Base-by-base conservation (phyloP, 2,888 invertebrate species). In the Hypena proboscidalis region DNA sequence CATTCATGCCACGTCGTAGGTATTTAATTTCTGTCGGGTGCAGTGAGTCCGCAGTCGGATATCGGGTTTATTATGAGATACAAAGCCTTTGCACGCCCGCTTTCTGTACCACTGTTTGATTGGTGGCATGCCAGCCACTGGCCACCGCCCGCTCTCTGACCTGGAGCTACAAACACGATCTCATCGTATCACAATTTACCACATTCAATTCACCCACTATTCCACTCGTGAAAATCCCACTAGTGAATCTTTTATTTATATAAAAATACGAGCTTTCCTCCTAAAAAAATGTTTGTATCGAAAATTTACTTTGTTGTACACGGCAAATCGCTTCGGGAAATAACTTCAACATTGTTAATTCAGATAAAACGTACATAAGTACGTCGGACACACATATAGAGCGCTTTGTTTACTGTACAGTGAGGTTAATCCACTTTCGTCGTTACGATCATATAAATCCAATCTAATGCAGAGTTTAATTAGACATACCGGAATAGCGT, bases 21-120 rank as follows among this genome's bases (percentile, higher is more conserved):
- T 66, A 63, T 76, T 70, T 67, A 70, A 74, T 72, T 64, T 60
- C 61, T 71, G 66, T 55, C 42, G 37, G 40, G 15, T 51, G 59
- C 59, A 54, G 34, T 15, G 27, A 45, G 29, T 47, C 55, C 43
- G 52, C 42, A 58, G 65, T 57, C 58, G 63, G 61, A 67, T 68
- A 70, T 67, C 59, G 60, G 55, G 74, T 78, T 69, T 81, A 80
- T 78, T 77, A 80, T 77, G 76, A 74, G 73, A 74, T 76, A 78
- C 80, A 80, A 82, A 81, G 80, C 68, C 72, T 75, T 77, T 73
- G 69, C 64, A 55, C 52, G 67, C 63, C 74, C 51, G 67, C 62
- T 74, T 74, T 69, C 70, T 73, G 74, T 67, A 66, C 57, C 62
- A 70, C 66, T 72, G 75, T 81, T 82, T 80, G 80, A 81, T 82